Conservation (phyloP, 2,797 vertebrate species). For the Rallus crepitans region DNA sequence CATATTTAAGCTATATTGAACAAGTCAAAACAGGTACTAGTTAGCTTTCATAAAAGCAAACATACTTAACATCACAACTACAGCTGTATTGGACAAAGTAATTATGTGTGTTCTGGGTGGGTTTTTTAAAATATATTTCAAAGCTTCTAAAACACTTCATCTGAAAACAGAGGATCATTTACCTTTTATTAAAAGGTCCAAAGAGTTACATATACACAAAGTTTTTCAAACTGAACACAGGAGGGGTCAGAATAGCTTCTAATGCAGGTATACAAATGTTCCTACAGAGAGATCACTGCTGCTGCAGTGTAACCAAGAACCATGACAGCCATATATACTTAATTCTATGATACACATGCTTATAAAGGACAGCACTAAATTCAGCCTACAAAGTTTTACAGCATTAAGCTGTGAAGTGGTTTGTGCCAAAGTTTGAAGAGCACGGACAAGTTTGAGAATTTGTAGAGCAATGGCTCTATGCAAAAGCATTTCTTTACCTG, state of each 20-base stretch:
- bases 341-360: too few relatives aligned
- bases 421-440: background rate
- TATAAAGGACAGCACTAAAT: background rate
- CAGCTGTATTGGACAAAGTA: background rate
- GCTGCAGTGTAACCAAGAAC: background rate
- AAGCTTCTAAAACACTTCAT: background rate
- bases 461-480: too few relatives aligned
- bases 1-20: background rate
- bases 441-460: background rate
- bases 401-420: background rate
- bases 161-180: background rate
- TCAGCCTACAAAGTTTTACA: background rate
- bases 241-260: background rate
- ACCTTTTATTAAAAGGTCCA: background rate
- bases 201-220: background rate
- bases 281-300: background rate
- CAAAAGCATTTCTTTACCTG: background rate
- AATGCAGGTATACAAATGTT: background rate
- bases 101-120: background rate
- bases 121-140: background rate
- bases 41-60: background rate
- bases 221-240: background rate
- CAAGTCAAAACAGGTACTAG: background rate
- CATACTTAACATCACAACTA: background rate
- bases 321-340: fast-evolving